A percentile compares a stretch with the other conserved stretches of the same genome.
phyloP scores from a whole-genome alignment of 2,797 vertebrate species.

The Pantherophis alleghaniensis region DNA sequence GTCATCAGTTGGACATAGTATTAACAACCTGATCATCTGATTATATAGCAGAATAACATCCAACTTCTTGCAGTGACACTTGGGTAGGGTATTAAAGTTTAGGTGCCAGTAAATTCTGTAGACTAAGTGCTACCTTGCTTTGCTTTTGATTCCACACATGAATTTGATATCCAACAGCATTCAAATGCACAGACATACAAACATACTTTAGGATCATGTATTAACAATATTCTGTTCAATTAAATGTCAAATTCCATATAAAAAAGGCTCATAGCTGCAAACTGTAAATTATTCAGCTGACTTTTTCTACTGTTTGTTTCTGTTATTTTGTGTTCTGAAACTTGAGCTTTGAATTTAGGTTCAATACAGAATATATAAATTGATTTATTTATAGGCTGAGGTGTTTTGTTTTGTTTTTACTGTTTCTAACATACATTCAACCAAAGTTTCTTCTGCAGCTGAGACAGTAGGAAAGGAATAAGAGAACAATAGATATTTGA shows the following conservation, averaged over 20 bases:
- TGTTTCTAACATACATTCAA: not conserved
- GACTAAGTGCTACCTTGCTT: not conserved
- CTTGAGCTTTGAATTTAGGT: not conserved
- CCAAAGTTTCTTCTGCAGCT: not conserved
- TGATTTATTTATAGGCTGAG: not conserved
- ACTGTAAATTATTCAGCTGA: not conserved
- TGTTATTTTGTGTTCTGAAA: not conserved
- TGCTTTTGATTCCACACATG: not conserved
- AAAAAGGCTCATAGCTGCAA: not conserved
- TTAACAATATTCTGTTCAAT: not conserved
- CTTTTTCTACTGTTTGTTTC: not conserved
- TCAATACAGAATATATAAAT: not conserved
- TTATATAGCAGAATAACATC: conserved; percentile 16
- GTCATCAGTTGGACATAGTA: not conserved
- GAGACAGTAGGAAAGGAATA: not conserved
- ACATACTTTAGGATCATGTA: not conserved
- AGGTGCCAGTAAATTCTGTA: not conserved
- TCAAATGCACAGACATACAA: not conserved
- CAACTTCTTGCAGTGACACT: not conserved
- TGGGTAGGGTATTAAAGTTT: not conserved
- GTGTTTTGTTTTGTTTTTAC: not conserved
- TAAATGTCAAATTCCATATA: not conserved
- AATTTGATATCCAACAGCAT: not conserved
- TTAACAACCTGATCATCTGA: not conserved
- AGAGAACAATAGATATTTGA: not conserved